Base-by-base conservation (phyloP, 1,140 invertebrate genomes). In the Lithobius niger region DNA sequence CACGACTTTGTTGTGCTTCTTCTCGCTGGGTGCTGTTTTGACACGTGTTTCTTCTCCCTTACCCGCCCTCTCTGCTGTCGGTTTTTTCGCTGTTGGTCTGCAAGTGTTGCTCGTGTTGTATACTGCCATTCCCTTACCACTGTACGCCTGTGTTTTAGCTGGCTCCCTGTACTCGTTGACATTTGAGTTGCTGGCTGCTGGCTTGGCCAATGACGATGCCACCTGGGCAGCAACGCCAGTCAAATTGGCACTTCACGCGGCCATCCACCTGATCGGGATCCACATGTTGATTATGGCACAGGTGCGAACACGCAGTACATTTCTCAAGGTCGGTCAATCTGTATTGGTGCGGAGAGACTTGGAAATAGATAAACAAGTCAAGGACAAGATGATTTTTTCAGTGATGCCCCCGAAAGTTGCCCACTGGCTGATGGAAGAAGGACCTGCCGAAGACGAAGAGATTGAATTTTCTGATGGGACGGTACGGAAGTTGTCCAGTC, bases 381-480 rank as follows among this genome's bases (percentile, higher is more conserved):
- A 95, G 67, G 91, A 96, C 66, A 91, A 94, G 68, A 96, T 96
- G 90, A 96, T 97, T 65, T 87, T 91, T 66, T 95, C 89, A 2
- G 86, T 97, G 25, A 97, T 96, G 91, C 91, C 92, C 10, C 86
- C 85, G 1, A 86, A 85, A 65, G 85, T 96, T 1, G 92, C 92
- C 0, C 77, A 82, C 56, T 89, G 87, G 81, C 71, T 93, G 15
- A 82, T 93, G 76, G 61, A 65, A 36, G 80, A 82, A 57, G 82
- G 84, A 59, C 80, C 80, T 55, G 77, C 56, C 16, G 64, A 80
- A 4, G 78, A 76, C 25, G 65, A 59, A 3, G 57, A 62, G 0
- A n/a, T 60, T 22, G 61, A 66, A 36, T 63, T 64, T 19, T 57
- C 51, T 6, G 57, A 55, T 27, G 52, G 52, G 15, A 24, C n/a